Conservation (phyloP, 2,797 vertebrate genomes). For the Oreortyx pictus region DNA sequence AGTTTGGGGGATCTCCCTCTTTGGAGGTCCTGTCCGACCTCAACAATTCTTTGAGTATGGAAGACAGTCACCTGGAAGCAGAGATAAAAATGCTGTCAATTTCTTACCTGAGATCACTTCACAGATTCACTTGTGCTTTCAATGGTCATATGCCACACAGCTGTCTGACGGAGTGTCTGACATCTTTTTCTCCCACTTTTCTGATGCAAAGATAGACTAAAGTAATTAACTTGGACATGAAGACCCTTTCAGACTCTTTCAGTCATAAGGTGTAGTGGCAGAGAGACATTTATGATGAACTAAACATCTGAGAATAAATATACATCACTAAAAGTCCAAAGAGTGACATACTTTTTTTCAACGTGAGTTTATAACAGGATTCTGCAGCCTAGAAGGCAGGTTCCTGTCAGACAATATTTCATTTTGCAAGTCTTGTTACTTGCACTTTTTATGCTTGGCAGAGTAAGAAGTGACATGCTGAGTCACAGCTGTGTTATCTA, state of each 20-base stretch:
- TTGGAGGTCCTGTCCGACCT: background rate
- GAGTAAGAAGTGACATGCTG: conserved; percentile 18
- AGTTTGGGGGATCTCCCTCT: background rate
- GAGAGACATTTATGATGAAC: conserved; percentile 19
- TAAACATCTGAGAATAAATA: conserved; percentile 46
- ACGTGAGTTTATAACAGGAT: background rate
- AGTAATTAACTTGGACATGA: background rate
- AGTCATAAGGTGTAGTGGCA: background rate
- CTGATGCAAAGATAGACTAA: background rate
- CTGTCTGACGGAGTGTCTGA: background rate
- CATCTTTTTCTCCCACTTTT: background rate
- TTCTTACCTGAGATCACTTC: background rate
- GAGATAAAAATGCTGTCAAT: background rate
- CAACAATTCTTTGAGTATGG: background rate
- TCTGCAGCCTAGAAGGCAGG: background rate
- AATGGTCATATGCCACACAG: background rate
- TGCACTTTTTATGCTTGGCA: conserved; percentile 12
- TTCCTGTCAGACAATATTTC: conserved; percentile 27
- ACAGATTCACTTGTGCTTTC: background rate
- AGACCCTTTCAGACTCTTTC: background rate
- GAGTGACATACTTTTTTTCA: conserved; percentile 8
- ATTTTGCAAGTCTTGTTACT: background rate
- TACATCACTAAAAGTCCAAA: conserved; percentile 26
- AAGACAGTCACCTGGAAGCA: background rate
- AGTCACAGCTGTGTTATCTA: conserved; percentile 14